Percentiles rank a stretch among this genome's conserved stretches.
Conservation (phyloP, 2,113 vertebrate species). For the Pluvialis apricaria region DNA sequence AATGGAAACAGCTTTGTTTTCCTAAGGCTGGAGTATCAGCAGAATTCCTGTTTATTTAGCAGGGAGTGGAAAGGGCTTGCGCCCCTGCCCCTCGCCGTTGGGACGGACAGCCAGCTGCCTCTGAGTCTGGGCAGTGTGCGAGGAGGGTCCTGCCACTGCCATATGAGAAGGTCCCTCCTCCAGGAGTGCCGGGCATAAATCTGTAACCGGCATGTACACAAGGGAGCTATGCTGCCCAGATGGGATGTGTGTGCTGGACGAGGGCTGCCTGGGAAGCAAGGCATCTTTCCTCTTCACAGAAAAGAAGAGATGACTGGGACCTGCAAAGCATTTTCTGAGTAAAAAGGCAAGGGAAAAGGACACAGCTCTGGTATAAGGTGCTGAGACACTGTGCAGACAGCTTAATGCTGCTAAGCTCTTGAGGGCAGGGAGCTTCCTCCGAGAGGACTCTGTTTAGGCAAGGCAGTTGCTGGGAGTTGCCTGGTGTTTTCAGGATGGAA, state of each 20-base stretch:
- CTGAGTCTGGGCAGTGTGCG: neutral
- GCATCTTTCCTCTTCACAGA: neutral
- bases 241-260: neutral
- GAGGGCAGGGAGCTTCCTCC: constrained; percentile 17
- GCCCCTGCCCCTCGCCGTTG: neutral
- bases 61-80: neutral
- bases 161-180: neutral
- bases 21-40: constrained; percentile 30
- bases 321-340: neutral
- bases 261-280: neutral
- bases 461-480: constrained; percentile 45
- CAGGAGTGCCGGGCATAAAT: neutral
- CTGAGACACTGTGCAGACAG: neutral
- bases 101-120: neutral
- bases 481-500: constrained; percentile 29
- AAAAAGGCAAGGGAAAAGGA: neutral
- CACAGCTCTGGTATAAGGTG: constrained; percentile 5
- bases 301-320: neutral
- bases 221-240: neutral
- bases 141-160: neutral
- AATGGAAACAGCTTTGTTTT: constrained; percentile 67
- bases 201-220: neutral
- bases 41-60: constrained; percentile 35
- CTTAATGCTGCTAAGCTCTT: constrained; percentile 17
- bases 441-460: constrained; percentile 36